Conservation (phyloP, 1,140 invertebrate genomes). For the Ganaspis sp. region DNA sequence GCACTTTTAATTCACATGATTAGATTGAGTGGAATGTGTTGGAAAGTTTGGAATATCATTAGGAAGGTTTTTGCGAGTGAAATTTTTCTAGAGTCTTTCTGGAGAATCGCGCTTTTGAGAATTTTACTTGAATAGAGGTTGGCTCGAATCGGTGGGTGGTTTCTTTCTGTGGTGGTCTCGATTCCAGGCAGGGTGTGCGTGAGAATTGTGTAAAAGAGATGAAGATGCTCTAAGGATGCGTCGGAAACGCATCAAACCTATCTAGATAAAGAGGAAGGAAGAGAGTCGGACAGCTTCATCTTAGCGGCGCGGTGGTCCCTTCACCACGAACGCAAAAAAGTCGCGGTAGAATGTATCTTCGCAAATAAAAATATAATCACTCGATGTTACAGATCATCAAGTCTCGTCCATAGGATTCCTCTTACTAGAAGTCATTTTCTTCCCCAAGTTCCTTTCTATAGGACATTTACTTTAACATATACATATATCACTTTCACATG, state of each 20-base stretch:
- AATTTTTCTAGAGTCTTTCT: background rate
- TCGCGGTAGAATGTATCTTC: constrained; percentile 39
- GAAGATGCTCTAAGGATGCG: constrained; percentile 46
- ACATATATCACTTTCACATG: too few relatives aligned
- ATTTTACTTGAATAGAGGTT: background rate
- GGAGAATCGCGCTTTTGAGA: background rate
- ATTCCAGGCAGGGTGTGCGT: constrained; percentile 46
- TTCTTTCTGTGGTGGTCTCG: constrained; percentile 7
- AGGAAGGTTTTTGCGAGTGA: background rate
- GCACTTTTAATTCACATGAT: too few relatives aligned
- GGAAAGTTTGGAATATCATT: background rate
- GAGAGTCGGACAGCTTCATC: constrained; percentile 60
- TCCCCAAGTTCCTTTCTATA: too few relatives aligned
- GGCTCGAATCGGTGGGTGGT: constrained; percentile 26
- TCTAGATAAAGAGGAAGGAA: constrained; percentile 26
- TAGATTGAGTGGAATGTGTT: too few relatives aligned
- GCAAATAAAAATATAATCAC: constrained; percentile 22
- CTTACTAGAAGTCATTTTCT: background rate
- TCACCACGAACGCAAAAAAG: constrained; percentile 46
- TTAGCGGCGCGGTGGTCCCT: constrained; percentile 52
- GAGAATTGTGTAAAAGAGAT: constrained; percentile 62
- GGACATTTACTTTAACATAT: too few relatives aligned
- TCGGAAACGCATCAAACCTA: constrained; percentile 15
- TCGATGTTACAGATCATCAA: background rate
- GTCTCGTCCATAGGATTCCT: background rate